Evolutionary conservation across 1,140 invertebrate species (phyloP), one percentile per base, ranked within the genome.

Genomic region (Samia ricini): DNA sequence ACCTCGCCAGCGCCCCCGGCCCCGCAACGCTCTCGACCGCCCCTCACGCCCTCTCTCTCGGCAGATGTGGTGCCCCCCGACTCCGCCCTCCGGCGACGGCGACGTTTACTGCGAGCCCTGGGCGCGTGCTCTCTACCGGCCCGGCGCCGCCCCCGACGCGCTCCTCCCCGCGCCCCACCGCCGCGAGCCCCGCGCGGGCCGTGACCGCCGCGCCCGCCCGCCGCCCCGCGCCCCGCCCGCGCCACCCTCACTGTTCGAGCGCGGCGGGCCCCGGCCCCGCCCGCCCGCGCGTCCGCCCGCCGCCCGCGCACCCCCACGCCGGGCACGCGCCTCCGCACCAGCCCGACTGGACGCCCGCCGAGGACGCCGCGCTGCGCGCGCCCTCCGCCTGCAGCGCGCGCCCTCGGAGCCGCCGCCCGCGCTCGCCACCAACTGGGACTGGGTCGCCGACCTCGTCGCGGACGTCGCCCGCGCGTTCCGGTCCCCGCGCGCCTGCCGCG

Each of bases 61-160:
- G 24, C 88, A 98, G 98, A 94, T 98, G 92, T 99, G 98, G 97
- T 95, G 95, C 72, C 98, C 98, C 63, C 98, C 97, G 61, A 98
- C 97, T 12, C 97, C 98, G 65, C 97, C 98, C 4, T 94, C 95
- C 78, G 95, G 96, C 83, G 96, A 98, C 69, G 95, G 95, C 82
- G 97, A 99, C 85, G 94, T 98, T 8, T 98, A 98, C 90, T 94
- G 98, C 63, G 97, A 99, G 85, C 93, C 95, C 72, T 94, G 95
- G 52, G 82, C 97, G 76, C 92, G 94, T 29, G 97, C 97, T 77
- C 92, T 98, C 52, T 99, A 99, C 86, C 96, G 98, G 63, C 92
- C 92, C 61, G 93, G 93, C 10, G 92, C 95, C 10, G 98, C 99
- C 92, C 91, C 94, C 8, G 97, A 99, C 80, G 91, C 93, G 23